Evolutionary conservation across 2,113 vertebrate genomes (phyloP), one percentile per base, ranked within the genome.

Genomic region (Percopsis transmontana): DNA sequence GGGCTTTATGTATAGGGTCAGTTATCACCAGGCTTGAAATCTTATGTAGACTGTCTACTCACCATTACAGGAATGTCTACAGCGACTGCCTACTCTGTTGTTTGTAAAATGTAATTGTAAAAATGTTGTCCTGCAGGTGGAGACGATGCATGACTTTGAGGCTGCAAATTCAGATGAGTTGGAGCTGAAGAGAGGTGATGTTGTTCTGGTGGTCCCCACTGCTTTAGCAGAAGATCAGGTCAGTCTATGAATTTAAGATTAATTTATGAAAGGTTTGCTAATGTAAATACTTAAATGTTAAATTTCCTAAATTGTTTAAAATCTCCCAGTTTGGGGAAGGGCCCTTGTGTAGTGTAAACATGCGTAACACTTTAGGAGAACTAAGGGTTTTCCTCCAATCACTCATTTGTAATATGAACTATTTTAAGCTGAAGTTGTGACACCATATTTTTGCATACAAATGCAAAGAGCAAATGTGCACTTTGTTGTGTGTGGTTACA

Each of bases 91-190:
- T 20, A 14, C 19, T 10, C 19, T 23, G 10, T 48, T 52, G 18
- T 21, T 52, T 52, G 18, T 52, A 3, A 20, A 20, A 52, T 52
- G 20, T 19, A 15, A 19, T 23, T 21, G 27, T 4, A 53, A 53
- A 15, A 2, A 15, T 23, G 39, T 1, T 38, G 52, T 71, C 59
- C 45, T 88, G 41, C 68, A 99, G 97, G 96, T 95, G 79, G 94
- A 97, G 92, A 93, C 92, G 0, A 78, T 99, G 57, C 97, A 99
- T 3, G 96, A 98, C 75, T 99, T 99, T 0, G 96, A 98, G 55
- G 96, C 97, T 79, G 97, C 96, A 40, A 99, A 97, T 75, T 91
- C 90, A 12, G 97, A 99, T 70, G 96, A 99, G 73, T 94, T 99
- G 23, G 94, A 92, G 23, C 87, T 99, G 66, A 94, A 94, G 68